Conservation (phyloP, 2,797 vertebrate genomes). For the Adrianichthys oophorus region DNA sequence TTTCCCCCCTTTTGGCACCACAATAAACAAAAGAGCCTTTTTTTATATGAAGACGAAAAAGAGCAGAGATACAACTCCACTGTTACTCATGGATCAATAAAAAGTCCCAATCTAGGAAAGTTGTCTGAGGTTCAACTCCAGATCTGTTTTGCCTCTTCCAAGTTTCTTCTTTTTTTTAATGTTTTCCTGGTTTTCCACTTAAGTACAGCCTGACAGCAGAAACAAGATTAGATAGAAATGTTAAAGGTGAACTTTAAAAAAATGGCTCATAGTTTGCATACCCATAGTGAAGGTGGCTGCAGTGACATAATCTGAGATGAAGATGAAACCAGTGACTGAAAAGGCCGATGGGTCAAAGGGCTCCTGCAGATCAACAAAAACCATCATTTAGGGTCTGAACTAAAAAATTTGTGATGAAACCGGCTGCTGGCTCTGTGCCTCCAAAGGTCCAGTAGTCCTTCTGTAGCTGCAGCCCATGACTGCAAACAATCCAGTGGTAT, state of each 20-base stretch:
- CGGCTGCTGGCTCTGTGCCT: too few relatives aligned
- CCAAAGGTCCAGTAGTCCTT: too few relatives aligned
- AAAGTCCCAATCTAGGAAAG: too few relatives aligned
- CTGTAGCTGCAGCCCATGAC: too few relatives aligned
- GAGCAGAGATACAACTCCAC: conserved; percentile 37
- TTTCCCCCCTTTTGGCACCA: conserved; percentile 45
- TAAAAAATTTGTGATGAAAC: too few relatives aligned
- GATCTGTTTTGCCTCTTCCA: conserved; percentile 6
- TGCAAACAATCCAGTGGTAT: too few relatives aligned
- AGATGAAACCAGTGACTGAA: conserved; percentile 17
- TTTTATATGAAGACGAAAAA: too few relatives aligned
- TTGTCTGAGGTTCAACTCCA: too few relatives aligned
- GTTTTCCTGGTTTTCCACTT: too few relatives aligned
- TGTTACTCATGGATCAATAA: neutral
- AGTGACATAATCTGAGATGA: conserved; percentile 11
- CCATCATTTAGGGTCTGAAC: too few relatives aligned
- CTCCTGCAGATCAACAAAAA: neutral
- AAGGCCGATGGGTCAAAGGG: conserved; percentile 8
- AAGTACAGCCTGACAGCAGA: neutral
- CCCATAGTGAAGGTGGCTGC: conserved; percentile 8
- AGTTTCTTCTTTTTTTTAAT: conserved; percentile 1
- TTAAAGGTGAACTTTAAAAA: neutral
- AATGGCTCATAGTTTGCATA: conserved; percentile 8
- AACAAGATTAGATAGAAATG: conserved; percentile 10
- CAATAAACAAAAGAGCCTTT: conserved; percentile 67